Evolutionary conservation across 2,888 invertebrate genomes (phyloP), one percentile per base, ranked within the genome.

Genomic region (Microplitis manilae): DNA sequence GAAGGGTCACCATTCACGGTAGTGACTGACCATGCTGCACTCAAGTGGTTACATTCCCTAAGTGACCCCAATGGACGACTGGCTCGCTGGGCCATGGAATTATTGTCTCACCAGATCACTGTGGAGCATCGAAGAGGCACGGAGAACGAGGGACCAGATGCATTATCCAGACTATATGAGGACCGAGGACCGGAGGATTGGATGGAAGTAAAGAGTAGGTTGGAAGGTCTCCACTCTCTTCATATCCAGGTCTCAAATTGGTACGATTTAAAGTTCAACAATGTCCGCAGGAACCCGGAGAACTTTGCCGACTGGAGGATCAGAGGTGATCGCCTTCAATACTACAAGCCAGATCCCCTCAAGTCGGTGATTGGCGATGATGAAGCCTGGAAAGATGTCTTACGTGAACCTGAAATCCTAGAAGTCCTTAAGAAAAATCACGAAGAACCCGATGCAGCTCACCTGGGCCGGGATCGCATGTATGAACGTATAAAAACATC

Each of bases 1-100:
- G 82, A 84, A 65, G 85, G 84, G 0, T 76, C 78, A 9, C 74
- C 75, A 1, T 86, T 86, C 65, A 81, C 70, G 2, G 20, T 20
- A 20, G 20, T 20, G 1, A 20, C 20, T 20, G 20, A 20, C 20
- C 20, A 20, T 2, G 20, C 20, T 2, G 1, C 20, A 1, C 2
- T 20, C 1, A 20, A 20, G 2, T 20, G 20, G 20, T 2, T 20
- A 2, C 20, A 20, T 20, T 20, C 20, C 1, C 20, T 20, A 2
- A 1, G 20, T 2, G 71, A 80, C 8, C 79, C 77, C 2, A 75
- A 15, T n/a, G 50, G 62, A 5, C 0, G 69, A 30, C n/a, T 75
- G 0, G 69, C 69, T 0, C 40, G 75, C 9, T 75, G 69, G 69
- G 20, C 75, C 0, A 20, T 75, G 0, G 68, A 41, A 4, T 7